A percentile compares a stretch with the other conserved stretches of the same genome.
phyloP scores from a whole-genome alignment of 2,797 vertebrate genomes.

The Urophycis tenuis region DNA sequence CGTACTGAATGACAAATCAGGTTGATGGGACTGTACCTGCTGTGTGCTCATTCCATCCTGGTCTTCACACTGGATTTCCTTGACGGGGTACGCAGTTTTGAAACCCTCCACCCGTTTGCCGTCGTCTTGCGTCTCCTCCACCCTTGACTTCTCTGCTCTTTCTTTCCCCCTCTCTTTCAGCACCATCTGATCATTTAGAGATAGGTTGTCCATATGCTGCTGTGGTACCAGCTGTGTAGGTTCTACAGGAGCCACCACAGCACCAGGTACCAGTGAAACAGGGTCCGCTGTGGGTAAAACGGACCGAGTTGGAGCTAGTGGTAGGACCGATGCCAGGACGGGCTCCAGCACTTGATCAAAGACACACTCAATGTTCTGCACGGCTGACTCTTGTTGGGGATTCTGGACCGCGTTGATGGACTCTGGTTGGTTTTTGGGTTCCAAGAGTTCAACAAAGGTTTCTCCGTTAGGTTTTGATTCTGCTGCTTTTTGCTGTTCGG shows the following conservation, averaged over 20 bases:
- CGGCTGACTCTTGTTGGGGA: not conserved
- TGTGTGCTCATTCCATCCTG: conserved; percentile 57
- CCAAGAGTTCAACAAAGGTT: conserved; percentile 7
- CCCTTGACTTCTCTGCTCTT: not conserved
- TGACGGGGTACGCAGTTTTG: conserved; percentile 11
- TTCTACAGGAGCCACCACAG: conserved; percentile 15
- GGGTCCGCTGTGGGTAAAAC: not conserved
- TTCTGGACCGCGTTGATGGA: not conserved
- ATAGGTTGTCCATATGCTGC: conserved; percentile 26
- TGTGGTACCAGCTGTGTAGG: conserved; percentile 19
- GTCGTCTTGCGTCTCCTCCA: conserved; percentile 7
- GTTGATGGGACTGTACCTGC: conserved; percentile 56
- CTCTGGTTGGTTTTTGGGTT: conserved; percentile 9
- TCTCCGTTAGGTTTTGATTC: conserved; percentile 20
- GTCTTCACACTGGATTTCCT: conserved; percentile 34
- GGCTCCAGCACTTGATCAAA: conserved; percentile 21
- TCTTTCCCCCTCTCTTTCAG: conserved; percentile 20
- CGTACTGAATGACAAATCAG: not conserved
- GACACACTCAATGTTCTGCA: conserved; percentile 17
- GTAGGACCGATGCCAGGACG: conserved; percentile 13
- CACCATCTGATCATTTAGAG: conserved; percentile 9
- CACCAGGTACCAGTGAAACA: conserved; percentile 6
- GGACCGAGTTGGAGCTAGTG: not conserved
- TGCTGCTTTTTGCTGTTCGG: conserved; percentile 15
- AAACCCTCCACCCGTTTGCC: not conserved